Percentiles rank a stretch among this genome's conserved stretches.
Evolutionary conservation across 2,113 vertebrate genomes (phyloP).

Genomic region (Trinectes maculatus): DNA sequence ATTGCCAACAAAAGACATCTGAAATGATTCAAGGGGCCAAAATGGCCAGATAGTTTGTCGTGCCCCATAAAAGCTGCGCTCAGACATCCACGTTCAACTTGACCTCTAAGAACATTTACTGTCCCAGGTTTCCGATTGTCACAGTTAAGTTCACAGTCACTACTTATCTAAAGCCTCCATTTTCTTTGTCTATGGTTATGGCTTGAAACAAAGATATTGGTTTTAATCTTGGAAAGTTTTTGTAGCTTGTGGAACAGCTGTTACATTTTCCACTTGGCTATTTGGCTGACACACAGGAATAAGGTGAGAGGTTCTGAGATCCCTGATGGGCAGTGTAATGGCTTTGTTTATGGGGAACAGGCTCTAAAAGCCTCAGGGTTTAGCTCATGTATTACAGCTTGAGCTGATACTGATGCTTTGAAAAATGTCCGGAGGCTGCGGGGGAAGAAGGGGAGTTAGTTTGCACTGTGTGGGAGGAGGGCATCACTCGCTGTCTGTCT

Average conservation of each 20-base stretch:
- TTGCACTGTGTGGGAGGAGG: slow-evolving; percentile 37
- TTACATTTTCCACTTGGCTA: slow-evolving; percentile 15
- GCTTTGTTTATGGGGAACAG: slow-evolving; percentile 33
- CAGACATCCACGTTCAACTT: too few relatives aligned
- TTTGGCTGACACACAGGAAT: background rate
- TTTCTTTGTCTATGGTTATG: slow-evolving; percentile 11
- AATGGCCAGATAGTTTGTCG: too few relatives aligned
- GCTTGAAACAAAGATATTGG: too few relatives aligned
- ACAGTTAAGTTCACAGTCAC: too few relatives aligned
- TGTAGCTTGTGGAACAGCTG: background rate
- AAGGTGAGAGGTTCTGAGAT: slow-evolving; percentile 2
- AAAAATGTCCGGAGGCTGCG: slow-evolving; percentile 25
- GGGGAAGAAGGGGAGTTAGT: slow-evolving; percentile 2
- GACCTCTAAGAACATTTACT: too few relatives aligned
- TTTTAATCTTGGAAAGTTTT: slow-evolving; percentile 4
- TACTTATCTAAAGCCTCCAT: background rate
- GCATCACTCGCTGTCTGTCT: slow-evolving; percentile 34
- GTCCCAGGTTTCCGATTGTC: too few relatives aligned
- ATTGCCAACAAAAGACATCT: too few relatives aligned
- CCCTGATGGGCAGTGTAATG: slow-evolving; percentile 26
- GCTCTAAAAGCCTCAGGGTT: slow-evolving; percentile 18
- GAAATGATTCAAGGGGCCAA: too few relatives aligned
- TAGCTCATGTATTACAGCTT: background rate
- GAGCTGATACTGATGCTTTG: slow-evolving; percentile 17
- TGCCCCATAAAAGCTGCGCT: too few relatives aligned